A percentile compares a stretch with the other conserved stretches of the same genome.
phyloP scores from a whole-genome alignment of 2,888 invertebrate species.

The Eristalinus aeneus region DNA sequence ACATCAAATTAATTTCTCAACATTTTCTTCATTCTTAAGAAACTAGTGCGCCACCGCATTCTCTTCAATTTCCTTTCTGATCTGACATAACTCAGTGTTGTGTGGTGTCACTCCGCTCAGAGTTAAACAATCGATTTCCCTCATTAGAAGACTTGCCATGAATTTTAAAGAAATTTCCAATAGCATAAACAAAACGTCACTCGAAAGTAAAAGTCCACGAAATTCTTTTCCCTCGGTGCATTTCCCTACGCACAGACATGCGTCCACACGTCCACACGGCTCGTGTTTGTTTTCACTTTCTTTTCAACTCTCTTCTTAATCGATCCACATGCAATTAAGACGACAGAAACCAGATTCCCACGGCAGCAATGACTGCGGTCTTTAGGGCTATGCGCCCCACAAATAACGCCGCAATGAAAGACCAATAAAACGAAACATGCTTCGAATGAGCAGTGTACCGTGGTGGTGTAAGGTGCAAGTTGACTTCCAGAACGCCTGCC shows the following conservation, averaged over 20 bases:
- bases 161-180: not conserved
- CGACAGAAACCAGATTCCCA: slow-evolving; percentile 41
- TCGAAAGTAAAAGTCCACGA: slow-evolving; percentile 39
- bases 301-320: slow-evolving; percentile 54
- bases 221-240: slow-evolving; percentile 11
- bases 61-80: not conserved
- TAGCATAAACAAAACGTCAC: not conserved
- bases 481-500: slow-evolving; percentile 30
- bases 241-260: slow-evolving; percentile 22
- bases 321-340: slow-evolving; percentile 41
- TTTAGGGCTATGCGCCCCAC: slow-evolving; percentile 27
- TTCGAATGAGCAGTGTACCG: not conserved
- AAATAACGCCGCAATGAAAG: not conserved
- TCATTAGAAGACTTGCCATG: not conserved
- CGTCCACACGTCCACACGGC: not conserved
- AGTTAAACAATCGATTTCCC: not conserved
- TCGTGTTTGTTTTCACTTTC: slow-evolving; percentile 54
- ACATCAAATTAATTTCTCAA: too few species aligned
- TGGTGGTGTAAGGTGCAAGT: slow-evolving; percentile 36
- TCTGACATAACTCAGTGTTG: not conserved
- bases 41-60: too few species aligned
- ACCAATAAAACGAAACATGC: slow-evolving; percentile 39
- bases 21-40: too few species aligned
- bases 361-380: slow-evolving; percentile 14
- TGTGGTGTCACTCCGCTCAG: not conserved